Evolutionary conservation across 2,113 vertebrate species (phyloP).

Genomic region (Indri indri): DNA sequence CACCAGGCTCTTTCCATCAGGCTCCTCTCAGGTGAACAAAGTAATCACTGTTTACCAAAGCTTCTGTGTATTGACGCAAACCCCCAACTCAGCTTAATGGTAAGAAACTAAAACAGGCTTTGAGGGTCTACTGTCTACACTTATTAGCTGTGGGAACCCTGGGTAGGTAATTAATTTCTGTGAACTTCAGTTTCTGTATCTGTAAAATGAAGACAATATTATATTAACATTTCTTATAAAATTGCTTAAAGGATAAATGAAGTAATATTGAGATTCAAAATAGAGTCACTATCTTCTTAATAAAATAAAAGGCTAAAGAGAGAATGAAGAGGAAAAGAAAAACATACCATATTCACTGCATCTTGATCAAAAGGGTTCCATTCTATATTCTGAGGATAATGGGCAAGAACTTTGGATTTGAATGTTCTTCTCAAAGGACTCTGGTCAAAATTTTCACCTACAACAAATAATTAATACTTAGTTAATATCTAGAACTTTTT

Average conservation of each 20-base stretch:
- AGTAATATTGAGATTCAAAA: conserved; percentile 13
- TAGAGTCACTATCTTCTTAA: not conserved
- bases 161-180: not conserved
- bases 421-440: conserved; percentile 96
- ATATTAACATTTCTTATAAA: not conserved
- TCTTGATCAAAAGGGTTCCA: conserved; percentile 97
- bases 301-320: not conserved
- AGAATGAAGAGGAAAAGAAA: not conserved
- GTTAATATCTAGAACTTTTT: not conserved
- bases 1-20: not conserved
- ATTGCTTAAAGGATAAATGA: not conserved
- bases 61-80: not conserved
- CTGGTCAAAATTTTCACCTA: conserved; percentile 96
- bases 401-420: conserved; percentile 96
- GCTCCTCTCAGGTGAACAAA: not conserved
- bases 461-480: conserved; percentile 66
- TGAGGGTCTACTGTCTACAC: not conserved
- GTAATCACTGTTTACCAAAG: not conserved
- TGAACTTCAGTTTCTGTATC: conserved; percentile 6
- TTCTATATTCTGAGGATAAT: conserved; percentile 96
- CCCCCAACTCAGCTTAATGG: not conserved
- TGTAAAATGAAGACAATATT: not conserved
- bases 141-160: not conserved
- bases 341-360: conserved; percentile 96
- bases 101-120: not conserved